Base-by-base conservation (phyloP, 2,888 invertebrate species). In the Chrysina gloriosa region DNA sequence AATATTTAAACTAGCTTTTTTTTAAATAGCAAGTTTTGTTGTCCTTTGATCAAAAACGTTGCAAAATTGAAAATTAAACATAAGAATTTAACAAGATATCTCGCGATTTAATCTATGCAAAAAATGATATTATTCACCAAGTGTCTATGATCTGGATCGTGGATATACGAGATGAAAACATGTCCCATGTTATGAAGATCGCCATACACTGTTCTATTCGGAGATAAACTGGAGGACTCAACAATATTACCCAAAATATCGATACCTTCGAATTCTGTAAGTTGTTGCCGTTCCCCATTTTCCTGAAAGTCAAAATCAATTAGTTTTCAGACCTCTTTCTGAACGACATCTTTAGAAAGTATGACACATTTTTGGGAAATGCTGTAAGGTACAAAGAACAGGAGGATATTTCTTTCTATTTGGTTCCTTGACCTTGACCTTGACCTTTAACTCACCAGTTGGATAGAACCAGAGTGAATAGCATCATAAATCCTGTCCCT, bases 171-270 rank as follows among this genome's bases (percentile, higher is more conserved):
- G 70, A 94, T 88, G 77, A 92, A 86, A 2, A 92, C 88, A 77
- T 95, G 95, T 0, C 93, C 94, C 84, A 91, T 86, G 82, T 95
- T 95, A 83, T 95, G 95, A 36, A 94, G 77, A 81, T 93, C 91
- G 0, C 95, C 95, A 78, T 93, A 94, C 77, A 90, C 85, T 31
- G 84, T 83, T 1, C 86, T 84, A 83, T 94, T 93, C 3, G 88
- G 87, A 48, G 92, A 90, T 45, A 93, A 79, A 70, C 88, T 86
- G 0, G 89, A 87, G 0, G 93, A 86, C 81, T 95, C 95, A 79
- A 95, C 84, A 74, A 95, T 86, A 80, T 95, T 92, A 6, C 94
- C 95, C 16, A 95, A 84, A 5, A 89, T 83, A 76, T 95, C 92
- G 73, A 94, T 93, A 9, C 94, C 94, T 0, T 84, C 86, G 23